Percentiles rank a stretch among this genome's conserved stretches.
phyloP scores from a whole-genome alignment of 64 coral and sea anemone genomes.

The Stichodactyla helianthus region DNA sequence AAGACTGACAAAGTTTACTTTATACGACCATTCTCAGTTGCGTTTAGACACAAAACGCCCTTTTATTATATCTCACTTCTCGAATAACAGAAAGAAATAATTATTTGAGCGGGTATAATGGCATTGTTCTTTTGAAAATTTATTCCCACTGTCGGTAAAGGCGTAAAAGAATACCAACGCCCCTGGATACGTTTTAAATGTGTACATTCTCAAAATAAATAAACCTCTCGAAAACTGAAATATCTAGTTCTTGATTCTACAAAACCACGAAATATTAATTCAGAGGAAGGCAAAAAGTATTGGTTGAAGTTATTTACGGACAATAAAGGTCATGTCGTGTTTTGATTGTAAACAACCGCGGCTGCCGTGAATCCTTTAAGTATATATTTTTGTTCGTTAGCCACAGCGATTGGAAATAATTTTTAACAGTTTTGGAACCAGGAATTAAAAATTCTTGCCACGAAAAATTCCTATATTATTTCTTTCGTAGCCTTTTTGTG shows the following conservation, averaged over 20 bases:
- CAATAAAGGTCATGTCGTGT: neutral
- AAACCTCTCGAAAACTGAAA: neutral
- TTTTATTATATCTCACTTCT: neutral
- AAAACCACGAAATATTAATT: neutral
- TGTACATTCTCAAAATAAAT: neutral
- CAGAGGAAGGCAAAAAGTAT: neutral
- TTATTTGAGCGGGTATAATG: neutral
- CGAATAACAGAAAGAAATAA: neutral
- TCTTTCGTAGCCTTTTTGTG: neutral
- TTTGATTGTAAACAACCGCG: neutral
- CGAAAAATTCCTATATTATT: neutral
- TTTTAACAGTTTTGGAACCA: neutral
- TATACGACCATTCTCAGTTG: neutral
- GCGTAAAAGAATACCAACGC: neutral
- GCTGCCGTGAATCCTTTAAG: neutral
- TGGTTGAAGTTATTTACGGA: neutral
- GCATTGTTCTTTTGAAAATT: neutral
- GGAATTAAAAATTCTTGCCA: neutral
- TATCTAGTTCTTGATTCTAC: too few species aligned
- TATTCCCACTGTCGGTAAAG: neutral
- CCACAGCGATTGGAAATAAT: neutral
- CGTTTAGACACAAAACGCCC: neutral
- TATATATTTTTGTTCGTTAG: neutral
- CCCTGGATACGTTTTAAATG: neutral
- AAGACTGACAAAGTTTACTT: neutral